Evolutionary conservation across 2,888 invertebrate species (phyloP).

Genomic region (Dynastes tityus): DNA sequence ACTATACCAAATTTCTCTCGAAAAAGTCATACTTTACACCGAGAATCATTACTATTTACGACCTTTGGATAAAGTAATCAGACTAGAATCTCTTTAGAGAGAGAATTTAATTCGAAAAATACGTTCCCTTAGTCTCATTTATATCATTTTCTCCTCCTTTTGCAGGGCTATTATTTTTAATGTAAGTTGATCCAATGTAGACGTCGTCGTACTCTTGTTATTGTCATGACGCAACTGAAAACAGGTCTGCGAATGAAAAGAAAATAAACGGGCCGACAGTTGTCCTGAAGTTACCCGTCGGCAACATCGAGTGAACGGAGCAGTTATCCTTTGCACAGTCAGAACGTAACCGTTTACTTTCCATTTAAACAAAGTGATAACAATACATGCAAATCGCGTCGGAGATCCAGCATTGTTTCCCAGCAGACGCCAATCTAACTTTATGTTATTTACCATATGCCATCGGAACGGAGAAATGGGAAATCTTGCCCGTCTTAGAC

Average conservation of each 20-base stretch:
- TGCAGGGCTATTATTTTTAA: constrained; percentile 11
- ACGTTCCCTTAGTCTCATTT: neutral
- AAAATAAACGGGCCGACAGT: constrained; percentile 21
- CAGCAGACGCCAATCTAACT: constrained; percentile 43
- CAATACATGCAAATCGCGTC: constrained; percentile 45
- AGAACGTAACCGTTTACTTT: constrained; percentile 41
- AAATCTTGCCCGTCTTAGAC: constrained; percentile 12
- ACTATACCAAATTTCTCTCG: too few relatives aligned
- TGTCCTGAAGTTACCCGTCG: constrained; percentile 19
- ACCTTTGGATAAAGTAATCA: too few relatives aligned
- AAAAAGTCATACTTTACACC: too few relatives aligned
- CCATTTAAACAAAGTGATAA: constrained; percentile 46
- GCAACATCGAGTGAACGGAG: constrained; percentile 6
- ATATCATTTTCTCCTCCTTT: neutral
- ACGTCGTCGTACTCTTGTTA: neutral
- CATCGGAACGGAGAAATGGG: constrained; percentile 29
- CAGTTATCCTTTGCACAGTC: constrained; percentile 32
- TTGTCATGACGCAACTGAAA: constrained; percentile 12
- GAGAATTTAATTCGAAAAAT: neutral
- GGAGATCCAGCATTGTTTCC: constrained; percentile 43
- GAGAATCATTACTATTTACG: too few relatives aligned
- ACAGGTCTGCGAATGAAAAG: constrained; percentile 26
- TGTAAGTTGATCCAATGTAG: neutral
- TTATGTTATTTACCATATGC: constrained; percentile 22
- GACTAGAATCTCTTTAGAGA: too few relatives aligned